Evolutionary conservation across 2,888 invertebrate genomes (phyloP).

Genomic region (Neocrepidodera transversa): DNA sequence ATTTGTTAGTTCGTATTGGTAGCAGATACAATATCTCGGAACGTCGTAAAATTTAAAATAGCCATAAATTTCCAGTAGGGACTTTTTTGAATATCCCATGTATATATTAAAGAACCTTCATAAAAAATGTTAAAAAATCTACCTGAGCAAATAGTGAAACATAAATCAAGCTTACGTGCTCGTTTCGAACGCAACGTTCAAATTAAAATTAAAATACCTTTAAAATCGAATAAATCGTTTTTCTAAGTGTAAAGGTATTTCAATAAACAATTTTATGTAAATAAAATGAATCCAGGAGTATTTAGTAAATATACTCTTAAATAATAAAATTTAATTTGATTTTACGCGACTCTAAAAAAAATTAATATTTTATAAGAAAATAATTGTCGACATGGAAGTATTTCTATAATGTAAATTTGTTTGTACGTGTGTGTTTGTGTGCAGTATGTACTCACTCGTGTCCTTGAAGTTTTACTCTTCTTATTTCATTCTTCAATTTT

Average conservation of each 20-base stretch:
- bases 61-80: constrained; percentile 20
- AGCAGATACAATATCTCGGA: constrained; percentile 5
- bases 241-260: constrained; percentile 15
- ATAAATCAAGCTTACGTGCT: constrained; percentile 16
- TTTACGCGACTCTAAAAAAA: constrained; percentile 19
- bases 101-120: constrained; percentile 18
- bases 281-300: constrained; percentile 17
- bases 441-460: neutral
- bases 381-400: constrained; percentile 3
- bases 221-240: neutral
- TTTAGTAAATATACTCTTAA: no score
- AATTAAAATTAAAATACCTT: constrained; percentile 10
- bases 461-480: constrained; percentile 1
- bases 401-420: constrained; percentile 1
- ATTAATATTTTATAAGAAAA: constrained; percentile 20
- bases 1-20: constrained; percentile 5
- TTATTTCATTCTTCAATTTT: neutral
- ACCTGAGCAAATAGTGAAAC: constrained; percentile 17
- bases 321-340: no score
- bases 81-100: constrained; percentile 23
- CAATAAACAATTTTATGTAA: constrained; percentile 9
- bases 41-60: constrained; percentile 21
- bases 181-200: constrained; percentile 11
- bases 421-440: neutral
- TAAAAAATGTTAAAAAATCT: constrained; percentile 15